A percentile compares a stretch with the other conserved stretches of the same genome.
phyloP scores from a whole-genome alignment of 2,113 vertebrate genomes.

The Leiothrix lutea region DNA sequence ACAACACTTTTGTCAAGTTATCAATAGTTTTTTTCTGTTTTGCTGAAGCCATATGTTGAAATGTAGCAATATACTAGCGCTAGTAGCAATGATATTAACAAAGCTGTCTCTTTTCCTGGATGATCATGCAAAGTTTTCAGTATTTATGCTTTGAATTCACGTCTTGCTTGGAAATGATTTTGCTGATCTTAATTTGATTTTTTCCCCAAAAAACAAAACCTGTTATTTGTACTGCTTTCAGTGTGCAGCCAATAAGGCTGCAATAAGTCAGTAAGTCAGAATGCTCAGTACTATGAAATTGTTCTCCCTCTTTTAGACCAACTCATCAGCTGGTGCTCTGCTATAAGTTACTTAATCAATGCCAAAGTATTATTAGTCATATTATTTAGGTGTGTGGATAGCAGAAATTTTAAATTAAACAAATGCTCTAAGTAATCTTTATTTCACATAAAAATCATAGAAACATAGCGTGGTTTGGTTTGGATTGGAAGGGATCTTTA shows the following conservation, averaged over 20 bases:
- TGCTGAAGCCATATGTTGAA: slow-evolving; percentile 44
- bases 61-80: slow-evolving; percentile 13
- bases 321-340: background rate
- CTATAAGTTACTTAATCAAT: background rate
- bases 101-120: slow-evolving; percentile 38
- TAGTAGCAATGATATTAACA: slow-evolving; percentile 40
- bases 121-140: slow-evolving; percentile 19
- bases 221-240: background rate
- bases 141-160: slow-evolving; percentile 12
- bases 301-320: background rate
- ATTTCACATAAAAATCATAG: background rate
- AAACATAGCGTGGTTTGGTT: background rate
- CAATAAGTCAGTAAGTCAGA: background rate
- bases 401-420: background rate
- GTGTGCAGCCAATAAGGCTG: background rate
- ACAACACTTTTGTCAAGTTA: slow-evolving; percentile 32
- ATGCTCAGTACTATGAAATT: background rate
- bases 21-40: slow-evolving; percentile 52
- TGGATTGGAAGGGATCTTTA: background rate
- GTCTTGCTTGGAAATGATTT: slow-evolving; percentile 33
- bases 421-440: background rate
- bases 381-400: background rate
- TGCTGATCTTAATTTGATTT: slow-evolving; percentile 22
- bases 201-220: background rate
- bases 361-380: background rate